A percentile compares a stretch with the other conserved stretches of the same genome.
These are phyloP conservation scores for Fistularia commersonii DNA, from an alignment of 2,797 vertebrate species.

Conservation along the genomic window DNA sequence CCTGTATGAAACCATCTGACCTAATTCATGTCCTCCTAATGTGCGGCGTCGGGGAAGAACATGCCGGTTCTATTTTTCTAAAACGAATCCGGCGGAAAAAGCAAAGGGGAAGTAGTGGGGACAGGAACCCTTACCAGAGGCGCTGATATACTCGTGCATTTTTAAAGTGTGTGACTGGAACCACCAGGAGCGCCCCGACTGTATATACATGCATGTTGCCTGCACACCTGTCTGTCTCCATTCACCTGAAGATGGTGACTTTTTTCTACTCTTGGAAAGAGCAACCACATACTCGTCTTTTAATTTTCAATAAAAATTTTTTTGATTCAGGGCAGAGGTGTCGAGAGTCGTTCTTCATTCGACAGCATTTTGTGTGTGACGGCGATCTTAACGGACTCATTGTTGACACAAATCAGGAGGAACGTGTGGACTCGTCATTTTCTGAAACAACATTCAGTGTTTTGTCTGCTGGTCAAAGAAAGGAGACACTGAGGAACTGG, in stretches of 20 bases:
- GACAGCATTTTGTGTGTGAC: too few relatives aligned
- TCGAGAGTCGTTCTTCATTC: slow-evolving; percentile 6
- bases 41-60: not conserved
- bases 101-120: not conserved
- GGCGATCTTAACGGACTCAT: too few relatives aligned
- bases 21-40: slow-evolving; percentile 36
- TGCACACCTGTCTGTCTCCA: slow-evolving; percentile 33
- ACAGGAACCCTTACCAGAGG: too few relatives aligned
- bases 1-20: slow-evolving; percentile 14
- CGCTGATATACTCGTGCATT: too few relatives aligned
- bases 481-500: too few relatives aligned
- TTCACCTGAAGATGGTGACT: slow-evolving; percentile 39
- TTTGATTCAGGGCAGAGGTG: slow-evolving; percentile 42
- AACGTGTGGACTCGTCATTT: too few relatives aligned
- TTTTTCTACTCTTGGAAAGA: slow-evolving; percentile 58
- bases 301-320: slow-evolving; percentile 68
- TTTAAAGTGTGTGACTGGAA: too few relatives aligned
- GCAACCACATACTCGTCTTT: slow-evolving; percentile 56
- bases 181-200: slow-evolving; percentile 22
- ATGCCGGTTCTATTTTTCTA: not conserved
- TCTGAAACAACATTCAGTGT: too few relatives aligned
- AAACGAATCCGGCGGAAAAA: not conserved
- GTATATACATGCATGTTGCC: slow-evolving; percentile 55
- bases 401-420: too few relatives aligned
- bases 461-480: too few relatives aligned